These are phyloP conservation scores for Erannis defoliaria DNA, from an alignment of 2,888 invertebrate genomes.

Conservation along the genomic window DNA sequence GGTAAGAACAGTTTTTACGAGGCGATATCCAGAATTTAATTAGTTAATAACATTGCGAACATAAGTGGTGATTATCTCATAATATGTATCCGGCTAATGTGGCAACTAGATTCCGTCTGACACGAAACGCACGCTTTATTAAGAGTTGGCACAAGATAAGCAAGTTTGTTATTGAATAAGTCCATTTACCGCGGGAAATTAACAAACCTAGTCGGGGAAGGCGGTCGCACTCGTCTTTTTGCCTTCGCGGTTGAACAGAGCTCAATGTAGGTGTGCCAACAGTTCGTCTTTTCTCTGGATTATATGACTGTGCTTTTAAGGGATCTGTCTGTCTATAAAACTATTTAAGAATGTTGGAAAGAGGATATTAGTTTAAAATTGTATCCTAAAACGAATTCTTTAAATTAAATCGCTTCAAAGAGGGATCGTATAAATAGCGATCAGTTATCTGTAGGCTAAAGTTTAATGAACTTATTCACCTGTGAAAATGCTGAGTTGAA, in stretches of 20 bases:
- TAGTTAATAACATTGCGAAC: conserved; percentile 42
- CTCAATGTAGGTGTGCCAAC: conserved; percentile 50
- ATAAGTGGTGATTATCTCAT: conserved; percentile 35
- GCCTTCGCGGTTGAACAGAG: conserved; percentile 30
- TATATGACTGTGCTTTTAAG: neutral
- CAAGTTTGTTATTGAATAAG: conserved; percentile 68
- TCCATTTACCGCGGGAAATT: conserved; percentile 55
- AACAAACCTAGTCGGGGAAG: conserved; percentile 50
- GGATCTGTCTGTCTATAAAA: neutral
- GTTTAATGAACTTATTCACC: no score
- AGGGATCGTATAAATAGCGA: no score
- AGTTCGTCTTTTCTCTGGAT: conserved; percentile 10
- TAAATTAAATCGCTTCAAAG: no score
- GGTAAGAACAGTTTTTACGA: conserved; percentile 35
- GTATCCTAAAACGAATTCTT: no score
- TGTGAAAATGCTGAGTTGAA: no score
- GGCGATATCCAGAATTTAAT: conserved; percentile 41
- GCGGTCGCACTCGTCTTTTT: conserved; percentile 50
- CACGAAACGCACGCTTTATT: conserved; percentile 59
- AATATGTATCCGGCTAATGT: conserved; percentile 27
- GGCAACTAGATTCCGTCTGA: conserved; percentile 28
- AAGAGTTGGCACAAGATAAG: conserved; percentile 64
- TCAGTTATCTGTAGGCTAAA: no score
- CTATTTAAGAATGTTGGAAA: neutral
- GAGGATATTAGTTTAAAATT: no score